Evolutionary conservation across 2,888 invertebrate genomes (phyloP), one percentile per base, ranked within the genome.

Genomic region (Erebia ligea): DNA sequence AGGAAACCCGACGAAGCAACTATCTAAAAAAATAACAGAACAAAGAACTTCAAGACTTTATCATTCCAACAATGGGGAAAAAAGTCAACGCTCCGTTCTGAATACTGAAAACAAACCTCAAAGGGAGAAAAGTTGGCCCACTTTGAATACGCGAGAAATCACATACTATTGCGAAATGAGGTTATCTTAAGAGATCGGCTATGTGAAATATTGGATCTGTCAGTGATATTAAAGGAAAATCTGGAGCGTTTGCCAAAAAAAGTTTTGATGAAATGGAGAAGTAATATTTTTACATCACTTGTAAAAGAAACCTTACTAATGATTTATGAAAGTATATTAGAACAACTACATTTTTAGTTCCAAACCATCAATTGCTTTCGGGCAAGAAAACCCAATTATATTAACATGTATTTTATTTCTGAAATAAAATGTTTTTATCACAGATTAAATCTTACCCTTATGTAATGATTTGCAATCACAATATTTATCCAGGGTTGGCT

Each of bases 151-250:
- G 70, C 70, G 76, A 75, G 73, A 76, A 76, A 75, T 73, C 73
- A 71, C 68, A 48, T 19, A 21, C 19, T 52, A 64, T 40, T 69
- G 57, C 17, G 11, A 65, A 62, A 54, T 59, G 61, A 50, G 40
- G 62, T 73, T 74, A 73, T 74, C 76, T 74, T 70, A 75, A 75
- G 77, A 77, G 75, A 77, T 76, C 74, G 76, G 75, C 72, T 75
- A 77, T 74, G 76, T 72, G 73, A 76, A 76, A 79, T 77, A 77
- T 78, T 79, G 78, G 76, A 77, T 70, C 73, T 70, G 74, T 82
- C 78, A 78, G 79, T 79, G 81, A 80, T 65, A 69, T 69, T 54
- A 66, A 67, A 52, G 50, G 59, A 73, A 67, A 67, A 62, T 68
- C 45, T 21, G 54, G 68, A 57, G 59, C 71, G 67, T 62, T 52